Base-by-base conservation (phyloP, 2,888 invertebrate species). In the Caenorhabditis sp. region DNA sequence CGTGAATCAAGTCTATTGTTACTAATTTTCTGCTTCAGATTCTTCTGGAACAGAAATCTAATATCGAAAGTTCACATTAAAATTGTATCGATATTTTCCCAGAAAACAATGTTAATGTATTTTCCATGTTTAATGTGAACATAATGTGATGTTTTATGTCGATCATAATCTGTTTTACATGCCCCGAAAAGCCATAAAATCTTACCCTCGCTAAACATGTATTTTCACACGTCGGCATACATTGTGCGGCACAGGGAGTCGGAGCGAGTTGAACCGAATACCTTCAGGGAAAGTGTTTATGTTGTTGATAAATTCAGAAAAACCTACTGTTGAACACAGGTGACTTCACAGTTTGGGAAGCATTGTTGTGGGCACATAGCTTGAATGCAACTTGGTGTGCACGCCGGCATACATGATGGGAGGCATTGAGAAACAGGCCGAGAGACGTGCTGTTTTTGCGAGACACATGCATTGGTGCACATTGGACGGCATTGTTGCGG, bases 401-500 rank as follows among this genome's bases (percentile, higher is more conserved):
- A 81, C 2, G 76, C 62, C 1, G 81, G 81, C 77, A 81, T 79
- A 64, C 82, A 82, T 0, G 71, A 68, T 19, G 76, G 69, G 23
- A 69, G 49, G 26, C 80, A 80, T 14, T 55, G 49, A 6, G 69
- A 49, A 17, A 51, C 24, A 24, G 69, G 66, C 51, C 67, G 63
- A 3, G 63, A 31, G 21, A 77, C 61, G 43, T 43, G 43, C 14
- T 43, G 43, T 43, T 43, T 43, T 58, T 77, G 76, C 2, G 68
- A 65, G 5, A 80, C 80, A 65, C 80, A 80, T 3, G 76, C 77
- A 58, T 74, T 77, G 12, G 80, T 80, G 61, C 80, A 80, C 80
- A 80, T 80, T 51, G 80, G 80, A 49, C 78, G 59, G 36, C 80
- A 80, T 50, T 78, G 76, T 54, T 69, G 72, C 1, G 80, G 80